Conservation (phyloP, 1,140 invertebrate genomes). For the Hyphantria cunea region DNA sequence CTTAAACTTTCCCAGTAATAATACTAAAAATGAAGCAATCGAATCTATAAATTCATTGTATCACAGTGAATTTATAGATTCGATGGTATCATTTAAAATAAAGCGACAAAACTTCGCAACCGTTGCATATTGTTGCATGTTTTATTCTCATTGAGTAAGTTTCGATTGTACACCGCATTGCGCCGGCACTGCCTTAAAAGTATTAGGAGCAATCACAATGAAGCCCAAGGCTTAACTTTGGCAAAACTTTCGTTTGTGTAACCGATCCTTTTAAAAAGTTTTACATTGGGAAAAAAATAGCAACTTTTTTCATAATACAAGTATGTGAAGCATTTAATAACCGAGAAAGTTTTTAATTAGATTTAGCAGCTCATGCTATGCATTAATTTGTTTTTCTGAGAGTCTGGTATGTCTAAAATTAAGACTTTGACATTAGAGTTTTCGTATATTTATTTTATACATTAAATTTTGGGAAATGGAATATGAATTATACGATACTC, state of each 20-base stretch:
- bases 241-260: constrained; percentile 22
- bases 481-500: too few species aligned
- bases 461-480: too few species aligned
- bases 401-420: too few species aligned
- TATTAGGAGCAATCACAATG: constrained; percentile 52
- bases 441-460: too few species aligned
- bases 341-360: constrained; percentile 24
- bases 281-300: constrained; percentile 21
- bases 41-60: too few species aligned
- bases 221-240: constrained; percentile 39
- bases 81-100: constrained; percentile 14
- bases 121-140: constrained; percentile 47
- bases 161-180: constrained; percentile 51
- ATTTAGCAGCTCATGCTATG: constrained; percentile 9
- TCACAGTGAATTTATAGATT: too few species aligned
- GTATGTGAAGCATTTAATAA: constrained; percentile 26
- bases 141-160: constrained; percentile 52
- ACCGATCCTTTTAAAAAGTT: constrained; percentile 26
- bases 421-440: too few species aligned
- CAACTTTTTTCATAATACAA: constrained; percentile 27
- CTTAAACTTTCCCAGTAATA: too few species aligned
- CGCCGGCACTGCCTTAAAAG: constrained; percentile 41
- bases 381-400: too few species aligned
- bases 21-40: too few species aligned
- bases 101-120: constrained; percentile 16